Evolutionary conservation across 2,797 vertebrate species (phyloP).

Genomic region (Nothura maculosa): DNA sequence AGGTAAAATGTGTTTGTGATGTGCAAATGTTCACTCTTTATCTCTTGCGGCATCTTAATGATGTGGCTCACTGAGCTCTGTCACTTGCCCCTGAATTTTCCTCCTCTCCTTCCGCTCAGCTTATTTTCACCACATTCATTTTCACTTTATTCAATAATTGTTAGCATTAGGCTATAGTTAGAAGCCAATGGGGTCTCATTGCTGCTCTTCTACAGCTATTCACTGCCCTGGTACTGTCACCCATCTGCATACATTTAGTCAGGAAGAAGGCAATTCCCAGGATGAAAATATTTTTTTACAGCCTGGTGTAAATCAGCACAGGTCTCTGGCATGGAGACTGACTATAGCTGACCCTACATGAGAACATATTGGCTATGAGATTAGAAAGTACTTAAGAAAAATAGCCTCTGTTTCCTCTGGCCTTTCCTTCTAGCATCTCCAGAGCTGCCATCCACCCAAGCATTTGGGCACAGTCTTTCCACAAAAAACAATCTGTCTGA

Average conservation of each 20-base stretch:
- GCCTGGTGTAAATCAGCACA: neutral
- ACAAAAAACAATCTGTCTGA: neutral
- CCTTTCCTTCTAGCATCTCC: neutral
- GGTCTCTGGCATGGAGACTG: neutral
- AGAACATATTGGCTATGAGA: neutral
- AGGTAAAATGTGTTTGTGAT: conserved; percentile 59
- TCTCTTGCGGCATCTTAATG: conserved; percentile 44
- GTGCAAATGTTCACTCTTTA: conserved; percentile 32
- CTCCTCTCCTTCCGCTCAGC: conserved; percentile 21
- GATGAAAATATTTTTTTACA: conserved; percentile 25
- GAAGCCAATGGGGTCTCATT: conserved; percentile 38
- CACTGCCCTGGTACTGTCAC: conserved; percentile 15
- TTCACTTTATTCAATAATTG: conserved; percentile 50
- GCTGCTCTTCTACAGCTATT: neutral
- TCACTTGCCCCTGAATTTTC: conserved; percentile 53
- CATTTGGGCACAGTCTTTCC: neutral
- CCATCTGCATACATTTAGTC: conserved; percentile 14
- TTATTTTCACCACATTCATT: conserved; percentile 57
- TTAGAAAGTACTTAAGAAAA: neutral
- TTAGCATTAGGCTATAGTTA: conserved; percentile 61
- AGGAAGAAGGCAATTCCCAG: conserved; percentile 38
- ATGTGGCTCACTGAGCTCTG: neutral
- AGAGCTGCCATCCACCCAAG: neutral
- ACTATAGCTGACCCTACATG: neutral
- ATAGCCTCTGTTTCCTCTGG: neutral